These are phyloP conservation scores for Marasmarcha lunaedactyla DNA, from an alignment of 2,888 invertebrate genomes.

Conservation along the genomic window DNA sequence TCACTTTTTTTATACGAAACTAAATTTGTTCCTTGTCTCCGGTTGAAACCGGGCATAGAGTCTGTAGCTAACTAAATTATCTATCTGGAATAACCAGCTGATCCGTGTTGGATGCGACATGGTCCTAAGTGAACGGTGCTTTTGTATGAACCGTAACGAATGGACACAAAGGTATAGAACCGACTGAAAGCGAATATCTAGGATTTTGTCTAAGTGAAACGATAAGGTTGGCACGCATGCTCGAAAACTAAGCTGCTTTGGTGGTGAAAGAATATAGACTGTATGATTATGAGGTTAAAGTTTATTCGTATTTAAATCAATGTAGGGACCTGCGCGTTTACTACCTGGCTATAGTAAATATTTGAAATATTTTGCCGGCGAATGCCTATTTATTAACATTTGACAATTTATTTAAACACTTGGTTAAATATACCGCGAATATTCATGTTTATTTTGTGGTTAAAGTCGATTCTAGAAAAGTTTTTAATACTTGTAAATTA, in stretches of 20 bases:
- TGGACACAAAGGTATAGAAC: slow-evolving; percentile 31
- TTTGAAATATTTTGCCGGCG: slow-evolving; percentile 41
- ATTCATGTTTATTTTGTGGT: too few relatives aligned
- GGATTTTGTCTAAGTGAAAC: slow-evolving; percentile 32
- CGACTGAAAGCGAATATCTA: slow-evolving; percentile 21
- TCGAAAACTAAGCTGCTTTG: slow-evolving; percentile 21
- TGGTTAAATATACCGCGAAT: slow-evolving; percentile 22
- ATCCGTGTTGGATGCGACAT: slow-evolving; percentile 42
- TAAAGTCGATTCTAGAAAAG: too few relatives aligned
- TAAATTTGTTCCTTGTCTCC: not conserved
- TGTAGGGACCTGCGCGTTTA: slow-evolving; percentile 29
- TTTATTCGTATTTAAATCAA: too few relatives aligned
- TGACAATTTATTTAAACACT: slow-evolving; percentile 36
- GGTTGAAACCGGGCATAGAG: slow-evolving; percentile 30
- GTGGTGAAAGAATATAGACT: too few relatives aligned
- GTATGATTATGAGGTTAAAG: too few relatives aligned
- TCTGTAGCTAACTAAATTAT: slow-evolving; percentile 54
- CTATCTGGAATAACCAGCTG: slow-evolving; percentile 60
- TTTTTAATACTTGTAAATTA: too few relatives aligned
- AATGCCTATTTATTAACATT: slow-evolving; percentile 32
- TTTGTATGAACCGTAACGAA: slow-evolving; percentile 30
- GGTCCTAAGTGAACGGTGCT: slow-evolving; percentile 27
- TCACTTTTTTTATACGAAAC: not conserved
- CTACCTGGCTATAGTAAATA: slow-evolving; percentile 29
- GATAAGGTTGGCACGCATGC: slow-evolving; percentile 48